A percentile compares a stretch with the other conserved stretches of the same genome.
phyloP scores from a whole-genome alignment of 2,113 vertebrate genomes.

The Ploceus nigricollis region DNA sequence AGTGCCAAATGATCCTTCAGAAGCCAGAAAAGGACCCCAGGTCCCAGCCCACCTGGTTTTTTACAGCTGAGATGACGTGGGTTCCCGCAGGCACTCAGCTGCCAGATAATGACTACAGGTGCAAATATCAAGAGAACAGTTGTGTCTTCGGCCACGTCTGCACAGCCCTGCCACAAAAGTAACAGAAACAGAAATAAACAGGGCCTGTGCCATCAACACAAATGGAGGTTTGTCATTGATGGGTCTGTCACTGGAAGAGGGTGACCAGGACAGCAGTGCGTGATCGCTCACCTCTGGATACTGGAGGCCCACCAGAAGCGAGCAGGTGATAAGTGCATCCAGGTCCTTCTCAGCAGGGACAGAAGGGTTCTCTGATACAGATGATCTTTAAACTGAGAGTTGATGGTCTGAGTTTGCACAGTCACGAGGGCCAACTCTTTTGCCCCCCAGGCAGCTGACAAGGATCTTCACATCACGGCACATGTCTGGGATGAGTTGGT shows the following conservation, averaged over 20 bases:
- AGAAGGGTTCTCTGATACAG: not conserved
- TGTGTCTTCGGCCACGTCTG: not conserved
- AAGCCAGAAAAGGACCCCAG: not conserved
- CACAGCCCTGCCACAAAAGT: not conserved
- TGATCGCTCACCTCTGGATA: not conserved
- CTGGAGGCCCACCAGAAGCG: not conserved
- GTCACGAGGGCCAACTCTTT: not conserved
- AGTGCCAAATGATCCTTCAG: not conserved
- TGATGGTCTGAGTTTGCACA: not conserved
- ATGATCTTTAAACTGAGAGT: not conserved
- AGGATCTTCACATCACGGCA: not conserved
- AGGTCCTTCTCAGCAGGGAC: not conserved
- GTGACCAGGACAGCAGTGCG: fast-evolving
- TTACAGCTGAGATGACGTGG: not conserved
- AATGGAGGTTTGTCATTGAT: not conserved
- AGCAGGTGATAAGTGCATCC: not conserved
- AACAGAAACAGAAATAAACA: not conserved
- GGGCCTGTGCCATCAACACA: not conserved
- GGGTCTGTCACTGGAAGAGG: not conserved
- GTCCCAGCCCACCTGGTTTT: not conserved
- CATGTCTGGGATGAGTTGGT: not conserved
- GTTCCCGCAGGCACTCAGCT: not conserved
- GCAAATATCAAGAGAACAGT: not conserved
- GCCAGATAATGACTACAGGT: not conserved
- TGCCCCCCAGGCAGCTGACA: not conserved